A percentile compares a stretch with the other conserved stretches of the same genome.
Conservation (phyloP, 2,888 invertebrate species). For the Cenopis cana region DNA sequence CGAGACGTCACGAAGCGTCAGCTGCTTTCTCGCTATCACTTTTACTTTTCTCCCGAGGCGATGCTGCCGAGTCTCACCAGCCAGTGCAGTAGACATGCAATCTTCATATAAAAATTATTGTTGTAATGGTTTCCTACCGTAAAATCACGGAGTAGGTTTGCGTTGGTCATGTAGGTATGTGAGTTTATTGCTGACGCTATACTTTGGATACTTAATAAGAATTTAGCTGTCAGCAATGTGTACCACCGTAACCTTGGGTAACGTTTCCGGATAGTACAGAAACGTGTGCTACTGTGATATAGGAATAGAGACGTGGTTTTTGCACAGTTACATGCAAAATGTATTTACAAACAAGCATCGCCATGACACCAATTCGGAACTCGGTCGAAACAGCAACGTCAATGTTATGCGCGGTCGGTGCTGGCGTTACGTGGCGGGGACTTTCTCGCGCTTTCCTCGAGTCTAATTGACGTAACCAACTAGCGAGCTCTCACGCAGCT, state of each 20-base stretch:
- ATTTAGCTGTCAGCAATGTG: conserved; percentile 3
- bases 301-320: conserved; percentile 60
- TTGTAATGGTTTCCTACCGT: not conserved
- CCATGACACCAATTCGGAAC: conserved; percentile 72
- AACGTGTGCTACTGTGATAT: conserved; percentile 54
- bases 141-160: not conserved
- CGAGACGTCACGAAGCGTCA: conserved; percentile 58
- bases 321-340: conserved; percentile 54
- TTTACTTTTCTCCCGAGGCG: conserved; percentile 77
- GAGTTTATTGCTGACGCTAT: not conserved
- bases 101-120: not conserved
- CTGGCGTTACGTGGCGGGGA: conserved; percentile 72
- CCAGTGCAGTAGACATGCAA: conserved; percentile 4
- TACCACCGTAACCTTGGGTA: conserved; percentile 29
- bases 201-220: not conserved
- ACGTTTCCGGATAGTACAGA: conserved; percentile 42
- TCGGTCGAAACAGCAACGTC: conserved; percentile 55
- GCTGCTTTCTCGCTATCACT: conserved; percentile 67
- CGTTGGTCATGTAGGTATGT: not conserved
- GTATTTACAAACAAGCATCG: conserved; percentile 79
- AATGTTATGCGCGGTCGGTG: conserved; percentile 59
- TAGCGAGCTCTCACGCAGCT: conserved; percentile 77
- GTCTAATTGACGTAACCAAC: conserved; percentile 80
- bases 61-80: conserved; percentile 1
- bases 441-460: conserved; percentile 83